Percentiles rank a stretch among this genome's conserved stretches.
Evolutionary conservation across 2,113 vertebrate genomes (phyloP).

Genomic region (Campylomormyrus numenius): DNA sequence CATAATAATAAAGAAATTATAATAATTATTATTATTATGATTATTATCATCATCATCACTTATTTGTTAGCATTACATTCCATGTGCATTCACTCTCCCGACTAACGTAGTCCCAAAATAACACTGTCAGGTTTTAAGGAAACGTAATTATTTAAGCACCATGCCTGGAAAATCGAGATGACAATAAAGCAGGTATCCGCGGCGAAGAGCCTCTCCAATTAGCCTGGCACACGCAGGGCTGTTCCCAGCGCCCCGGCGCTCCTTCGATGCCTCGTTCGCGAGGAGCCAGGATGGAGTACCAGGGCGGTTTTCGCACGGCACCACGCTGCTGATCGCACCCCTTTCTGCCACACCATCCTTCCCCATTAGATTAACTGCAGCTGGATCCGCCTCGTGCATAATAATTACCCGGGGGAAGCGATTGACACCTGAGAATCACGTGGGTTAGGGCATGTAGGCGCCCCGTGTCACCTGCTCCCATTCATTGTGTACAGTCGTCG

Average conservation of each 20-base stretch:
- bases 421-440: constrained; percentile 50
- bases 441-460: constrained; percentile 31
- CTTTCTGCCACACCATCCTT: constrained; percentile 15
- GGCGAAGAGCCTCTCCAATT: constrained; percentile 22
- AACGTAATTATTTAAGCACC: background rate
- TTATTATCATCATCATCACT: background rate
- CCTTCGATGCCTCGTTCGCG: constrained; percentile 33
- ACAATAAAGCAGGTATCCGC: background rate
- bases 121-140: background rate
- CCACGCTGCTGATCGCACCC: constrained; percentile 35
- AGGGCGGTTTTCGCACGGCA: constrained; percentile 11
- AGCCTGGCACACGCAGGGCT: constrained; percentile 4
- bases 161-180: background rate
- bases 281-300: constrained; percentile 29
- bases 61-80: background rate
- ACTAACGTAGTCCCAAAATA: background rate
- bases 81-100: background rate
- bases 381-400: constrained; percentile 31
- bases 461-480: constrained; percentile 32
- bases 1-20: background rate
- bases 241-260: constrained; percentile 21
- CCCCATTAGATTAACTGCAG: constrained; percentile 46
- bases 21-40: background rate
- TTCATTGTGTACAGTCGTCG: constrained; percentile 40
- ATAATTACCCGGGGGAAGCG: constrained; percentile 43